These are phyloP conservation scores for Volucella inflata DNA, from an alignment of 2,888 invertebrate genomes.

Conservation along the genomic window DNA sequence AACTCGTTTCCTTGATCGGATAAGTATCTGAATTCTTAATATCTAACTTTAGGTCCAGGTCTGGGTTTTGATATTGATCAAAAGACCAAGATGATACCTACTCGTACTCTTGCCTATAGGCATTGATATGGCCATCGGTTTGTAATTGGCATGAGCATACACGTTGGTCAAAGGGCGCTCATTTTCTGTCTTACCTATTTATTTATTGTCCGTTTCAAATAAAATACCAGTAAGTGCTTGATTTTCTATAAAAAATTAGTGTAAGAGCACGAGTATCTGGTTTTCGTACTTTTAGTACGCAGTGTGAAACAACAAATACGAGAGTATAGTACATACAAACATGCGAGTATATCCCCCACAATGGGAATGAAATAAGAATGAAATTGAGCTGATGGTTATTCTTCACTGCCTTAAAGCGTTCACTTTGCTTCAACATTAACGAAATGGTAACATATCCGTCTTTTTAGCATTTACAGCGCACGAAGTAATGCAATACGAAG, in stretches of 20 bases:
- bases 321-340: slow-evolving; percentile 54
- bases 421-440: slow-evolving; percentile 28
- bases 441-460: slow-evolving; percentile 75
- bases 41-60: slow-evolving; percentile 32
- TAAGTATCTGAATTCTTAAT: slow-evolving; percentile 57
- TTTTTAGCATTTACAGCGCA: slow-evolving; percentile 53
- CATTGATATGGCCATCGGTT: slow-evolving; percentile 41
- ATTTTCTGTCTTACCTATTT: slow-evolving; percentile 64
- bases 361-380: slow-evolving; percentile 61
- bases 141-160: not conserved
- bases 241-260: slow-evolving; percentile 11
- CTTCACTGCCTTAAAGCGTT: slow-evolving; percentile 59
- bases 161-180: slow-evolving; percentile 53
- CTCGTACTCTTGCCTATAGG: too few species aligned
- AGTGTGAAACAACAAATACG: slow-evolving; percentile 65
- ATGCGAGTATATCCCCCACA: slow-evolving; percentile 18
- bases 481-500: slow-evolving; percentile 54
- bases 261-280: not conserved
- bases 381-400: slow-evolving; percentile 70
- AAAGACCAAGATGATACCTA: slow-evolving; percentile 32
- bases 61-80: slow-evolving; percentile 57
- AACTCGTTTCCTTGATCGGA: slow-evolving; percentile 50
- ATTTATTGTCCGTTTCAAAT: slow-evolving; percentile 54
- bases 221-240: not conserved
- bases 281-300: slow-evolving; percentile 13